A percentile compares a stretch with the other conserved stretches of the same genome.
These are phyloP conservation scores for Lagorchestes hirsutus DNA, from an alignment of 2,797 vertebrate species.

Conservation along the genomic window DNA sequence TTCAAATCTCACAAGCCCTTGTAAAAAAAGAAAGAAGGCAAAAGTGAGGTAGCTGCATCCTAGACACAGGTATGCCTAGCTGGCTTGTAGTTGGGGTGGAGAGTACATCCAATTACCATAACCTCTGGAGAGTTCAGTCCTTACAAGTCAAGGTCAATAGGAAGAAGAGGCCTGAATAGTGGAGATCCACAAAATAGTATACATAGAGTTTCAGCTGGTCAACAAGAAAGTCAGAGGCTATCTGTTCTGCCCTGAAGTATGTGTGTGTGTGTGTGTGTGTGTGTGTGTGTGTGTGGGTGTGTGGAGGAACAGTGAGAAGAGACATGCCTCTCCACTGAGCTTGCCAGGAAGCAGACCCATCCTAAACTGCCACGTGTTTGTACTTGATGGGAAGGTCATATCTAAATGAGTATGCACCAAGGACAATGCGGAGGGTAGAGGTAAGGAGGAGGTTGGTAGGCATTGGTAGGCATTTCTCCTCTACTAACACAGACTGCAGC, in stretches of 20 bases:
- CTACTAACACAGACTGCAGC: background rate
- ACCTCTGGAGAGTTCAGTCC: background rate
- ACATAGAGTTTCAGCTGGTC: background rate
- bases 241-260: background rate
- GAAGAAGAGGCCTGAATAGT: background rate
- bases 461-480: background rate
- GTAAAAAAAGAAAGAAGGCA: background rate
- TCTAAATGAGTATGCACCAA: no score
- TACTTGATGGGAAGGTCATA: background rate
- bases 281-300: background rate
- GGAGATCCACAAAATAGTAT: background rate
- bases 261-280: background rate
- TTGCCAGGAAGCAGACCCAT: background rate
- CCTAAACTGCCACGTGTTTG: background rate
- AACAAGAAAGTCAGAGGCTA: background rate
- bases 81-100: background rate
- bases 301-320: background rate
- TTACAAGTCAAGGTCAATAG: background rate
- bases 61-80: background rate
- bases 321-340: background rate
- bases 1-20: background rate
- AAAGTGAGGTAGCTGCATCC: background rate
- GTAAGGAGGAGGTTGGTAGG: background rate
- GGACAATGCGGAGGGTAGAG: background rate
- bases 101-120: background rate